phyloP scores from a whole-genome alignment of 2,113 vertebrate species.

The Chionodraco myersi region DNA sequence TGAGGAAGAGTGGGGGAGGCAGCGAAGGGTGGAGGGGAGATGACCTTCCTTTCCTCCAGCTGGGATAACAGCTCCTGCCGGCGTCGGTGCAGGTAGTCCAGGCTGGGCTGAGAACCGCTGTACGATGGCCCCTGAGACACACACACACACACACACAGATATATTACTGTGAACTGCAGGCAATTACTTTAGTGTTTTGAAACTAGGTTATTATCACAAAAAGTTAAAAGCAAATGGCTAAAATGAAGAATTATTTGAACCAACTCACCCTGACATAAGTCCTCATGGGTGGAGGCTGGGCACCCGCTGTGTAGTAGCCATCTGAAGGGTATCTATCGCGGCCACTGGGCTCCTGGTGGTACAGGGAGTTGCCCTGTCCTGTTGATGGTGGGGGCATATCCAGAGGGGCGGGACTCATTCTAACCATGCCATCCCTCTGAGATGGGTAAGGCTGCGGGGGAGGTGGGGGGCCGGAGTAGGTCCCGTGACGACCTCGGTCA shows the following conservation, averaged over 20 bases:
- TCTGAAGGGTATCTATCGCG: constrained; percentile 90
- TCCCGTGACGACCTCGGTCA: constrained; percentile 85
- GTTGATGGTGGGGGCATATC: constrained; percentile 86
- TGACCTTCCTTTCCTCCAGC: constrained; percentile 95
- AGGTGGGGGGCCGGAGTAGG: constrained; percentile 87
- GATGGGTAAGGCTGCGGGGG: constrained; percentile 87
- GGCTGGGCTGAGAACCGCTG: constrained; percentile 86
- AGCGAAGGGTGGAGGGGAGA: constrained; percentile 96
- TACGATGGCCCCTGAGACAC: constrained; percentile 71
- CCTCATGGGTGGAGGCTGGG: constrained; percentile 89
- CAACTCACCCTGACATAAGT: constrained; percentile 88
- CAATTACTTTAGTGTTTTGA: not conserved
- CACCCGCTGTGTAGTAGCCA: constrained; percentile 87
- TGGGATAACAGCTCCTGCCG: constrained; percentile 97
- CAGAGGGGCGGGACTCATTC: constrained; percentile 91
- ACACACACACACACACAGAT: not conserved
- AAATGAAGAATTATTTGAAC: not conserved
- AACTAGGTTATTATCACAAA: not conserved
- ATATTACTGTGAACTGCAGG: not conserved
- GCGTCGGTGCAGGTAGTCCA: constrained; percentile 93
- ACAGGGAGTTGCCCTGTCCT: constrained; percentile 86
- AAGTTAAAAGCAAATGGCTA: not conserved
- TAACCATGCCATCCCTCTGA: constrained; percentile 90
- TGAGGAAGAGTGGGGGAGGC: constrained; percentile 93
- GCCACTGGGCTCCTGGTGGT: constrained; percentile 87